A percentile compares a stretch with the other conserved stretches of the same genome.
Conservation (phyloP, 2,888 invertebrate species). For the Luffia ferchaultella region DNA sequence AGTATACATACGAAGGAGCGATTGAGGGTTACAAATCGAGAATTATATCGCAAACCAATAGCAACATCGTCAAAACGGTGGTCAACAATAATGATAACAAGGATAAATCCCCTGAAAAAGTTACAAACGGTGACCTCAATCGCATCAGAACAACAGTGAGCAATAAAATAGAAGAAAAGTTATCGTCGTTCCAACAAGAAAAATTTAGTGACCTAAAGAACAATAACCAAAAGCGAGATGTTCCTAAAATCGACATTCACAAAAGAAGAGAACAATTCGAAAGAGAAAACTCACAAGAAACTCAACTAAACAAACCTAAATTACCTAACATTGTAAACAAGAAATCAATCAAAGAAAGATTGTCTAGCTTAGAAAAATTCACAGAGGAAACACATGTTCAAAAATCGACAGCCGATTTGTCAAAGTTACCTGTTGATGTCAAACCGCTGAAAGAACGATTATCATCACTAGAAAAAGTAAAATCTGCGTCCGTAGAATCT, state of each 20-base stretch:
- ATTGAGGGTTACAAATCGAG: constrained; percentile 87
- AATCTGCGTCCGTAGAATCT: constrained; percentile 41
- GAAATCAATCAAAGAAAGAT: constrained; percentile 76
- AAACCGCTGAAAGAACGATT: constrained; percentile 71
- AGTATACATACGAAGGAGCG: constrained; percentile 88
- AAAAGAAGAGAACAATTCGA: constrained; percentile 87
- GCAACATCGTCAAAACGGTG: constrained; percentile 48
- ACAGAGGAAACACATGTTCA: constrained; percentile 59
- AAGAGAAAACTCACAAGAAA: constrained; percentile 67
- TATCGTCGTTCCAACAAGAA: constrained; percentile 66
- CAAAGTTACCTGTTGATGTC: constrained; percentile 66
- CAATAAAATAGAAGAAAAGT: constrained; percentile 70
- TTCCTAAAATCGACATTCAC: constrained; percentile 83
- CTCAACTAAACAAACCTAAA: constrained; percentile 58
- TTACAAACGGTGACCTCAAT: constrained; percentile 40
- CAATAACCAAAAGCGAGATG: constrained; percentile 61
- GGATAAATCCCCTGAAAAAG: constrained; percentile 37
- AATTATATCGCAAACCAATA: constrained; percentile 70
- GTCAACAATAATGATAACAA: constrained; percentile 54
- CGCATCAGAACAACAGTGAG: constrained; percentile 55
- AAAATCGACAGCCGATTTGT: constrained; percentile 52
- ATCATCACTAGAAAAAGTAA: constrained; percentile 69
- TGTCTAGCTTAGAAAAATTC: constrained; percentile 74
- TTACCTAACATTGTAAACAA: constrained; percentile 70
- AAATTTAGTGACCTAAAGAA: constrained; percentile 49